Evolutionary conservation across 2,113 vertebrate genomes (phyloP).

Genomic region (Neolamprologus ventralis): DNA sequence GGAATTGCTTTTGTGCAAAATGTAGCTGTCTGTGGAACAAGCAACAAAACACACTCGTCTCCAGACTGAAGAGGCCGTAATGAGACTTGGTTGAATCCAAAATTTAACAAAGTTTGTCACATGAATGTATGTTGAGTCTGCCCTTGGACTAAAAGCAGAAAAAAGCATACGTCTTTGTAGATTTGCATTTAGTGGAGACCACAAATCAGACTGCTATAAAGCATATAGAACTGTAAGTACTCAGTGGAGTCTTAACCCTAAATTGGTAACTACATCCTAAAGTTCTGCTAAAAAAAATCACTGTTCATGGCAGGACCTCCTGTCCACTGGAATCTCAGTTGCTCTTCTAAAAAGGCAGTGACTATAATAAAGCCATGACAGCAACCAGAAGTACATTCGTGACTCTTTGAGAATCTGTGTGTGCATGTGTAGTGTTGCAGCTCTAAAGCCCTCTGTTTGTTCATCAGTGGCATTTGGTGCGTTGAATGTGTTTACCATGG

Average conservation of each 20-base stretch:
- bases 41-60: neutral
- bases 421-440: neutral
- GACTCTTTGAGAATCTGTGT: neutral
- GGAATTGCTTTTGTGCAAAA: neutral
- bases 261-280: neutral
- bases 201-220: neutral
- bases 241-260: fast-evolving
- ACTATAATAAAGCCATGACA: neutral
- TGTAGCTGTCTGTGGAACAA: neutral
- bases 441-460: neutral
- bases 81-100: neutral
- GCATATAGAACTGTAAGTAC: neutral
- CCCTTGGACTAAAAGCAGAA: neutral
- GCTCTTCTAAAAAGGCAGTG: neutral
- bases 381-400: neutral
- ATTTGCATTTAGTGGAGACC: neutral
- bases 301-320: neutral
- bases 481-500: neutral
- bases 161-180: neutral
- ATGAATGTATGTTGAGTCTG: neutral
- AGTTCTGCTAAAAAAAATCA: neutral
- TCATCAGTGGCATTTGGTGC: neutral
- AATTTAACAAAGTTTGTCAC: neutral
- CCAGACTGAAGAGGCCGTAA: neutral
- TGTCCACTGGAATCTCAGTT: neutral